These are phyloP conservation scores for Eudasyphora cyanicolor DNA, from an alignment of 2,888 invertebrate genomes.

Conservation along the genomic window DNA sequence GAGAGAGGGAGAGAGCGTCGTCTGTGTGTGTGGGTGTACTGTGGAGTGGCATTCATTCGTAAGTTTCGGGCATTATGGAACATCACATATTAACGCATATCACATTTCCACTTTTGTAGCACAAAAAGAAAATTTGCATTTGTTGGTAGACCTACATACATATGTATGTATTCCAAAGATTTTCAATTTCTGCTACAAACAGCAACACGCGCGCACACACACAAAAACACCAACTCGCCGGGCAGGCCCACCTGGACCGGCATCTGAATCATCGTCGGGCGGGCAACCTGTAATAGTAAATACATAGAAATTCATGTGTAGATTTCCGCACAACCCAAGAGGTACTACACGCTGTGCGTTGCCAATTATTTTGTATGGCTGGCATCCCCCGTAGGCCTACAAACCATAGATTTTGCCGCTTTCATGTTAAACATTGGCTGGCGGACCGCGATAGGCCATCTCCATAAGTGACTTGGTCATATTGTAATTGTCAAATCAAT, in stretches of 20 bases:
- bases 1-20: too few relatives aligned
- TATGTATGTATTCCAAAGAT: too few relatives aligned
- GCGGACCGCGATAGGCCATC: not conserved
- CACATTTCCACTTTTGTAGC: not conserved
- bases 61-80: not conserved
- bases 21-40: too few relatives aligned
- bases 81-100: not conserved
- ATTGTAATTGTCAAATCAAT: not conserved
- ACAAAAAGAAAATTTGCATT: not conserved
- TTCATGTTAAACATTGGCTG: not conserved
- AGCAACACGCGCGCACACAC: not conserved
- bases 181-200: not conserved
- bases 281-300: not conserved
- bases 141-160: too few relatives aligned
- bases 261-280: not conserved
- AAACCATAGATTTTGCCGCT: conserved; percentile 20
- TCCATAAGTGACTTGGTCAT: not conserved
- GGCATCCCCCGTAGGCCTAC: conserved; percentile 41
- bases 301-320: not conserved
- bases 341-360: conserved; percentile 34
- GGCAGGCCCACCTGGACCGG: not conserved
- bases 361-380: conserved; percentile 39
- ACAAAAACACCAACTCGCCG: not conserved
- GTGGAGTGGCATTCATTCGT: too few relatives aligned
- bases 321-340: conserved; percentile 27